phyloP scores from a whole-genome alignment of 2,888 invertebrate genomes.

The Watsonalla binaria region DNA sequence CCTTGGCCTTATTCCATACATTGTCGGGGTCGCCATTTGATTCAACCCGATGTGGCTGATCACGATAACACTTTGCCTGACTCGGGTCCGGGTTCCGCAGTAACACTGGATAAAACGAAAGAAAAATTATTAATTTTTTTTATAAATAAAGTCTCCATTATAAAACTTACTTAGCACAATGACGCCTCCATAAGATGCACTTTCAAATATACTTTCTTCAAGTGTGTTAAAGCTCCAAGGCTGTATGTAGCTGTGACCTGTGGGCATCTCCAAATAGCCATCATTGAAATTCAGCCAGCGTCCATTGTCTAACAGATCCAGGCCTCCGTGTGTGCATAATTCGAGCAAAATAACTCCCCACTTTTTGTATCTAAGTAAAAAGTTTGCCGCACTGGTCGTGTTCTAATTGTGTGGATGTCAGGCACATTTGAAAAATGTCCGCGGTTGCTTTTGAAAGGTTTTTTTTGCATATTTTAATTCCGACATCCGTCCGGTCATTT shows the following conservation, averaged over 20 bases:
- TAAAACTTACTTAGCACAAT: too few species aligned
- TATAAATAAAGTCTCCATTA: too few species aligned
- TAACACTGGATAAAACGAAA: too few species aligned
- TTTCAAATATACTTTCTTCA: too few species aligned
- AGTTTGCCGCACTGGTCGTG: neutral
- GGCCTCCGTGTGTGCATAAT: neutral
- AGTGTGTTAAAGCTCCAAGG: neutral
- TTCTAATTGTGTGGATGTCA: neutral
- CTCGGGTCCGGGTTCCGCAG: too few species aligned
- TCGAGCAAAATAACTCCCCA: neutral
- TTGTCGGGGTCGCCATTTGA: too few species aligned
- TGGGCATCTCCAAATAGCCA: neutral
- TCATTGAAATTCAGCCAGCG: constrained; percentile 1
- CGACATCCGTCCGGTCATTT: neutral
- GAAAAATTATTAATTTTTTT: too few species aligned
- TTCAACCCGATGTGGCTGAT: too few species aligned
- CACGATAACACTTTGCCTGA: too few species aligned
- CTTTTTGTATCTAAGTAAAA: neutral
- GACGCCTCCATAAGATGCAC: too few species aligned
- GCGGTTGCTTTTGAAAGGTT: neutral
- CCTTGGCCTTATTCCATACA: too few species aligned
- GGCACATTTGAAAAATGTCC: neutral
- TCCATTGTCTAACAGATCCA: neutral
- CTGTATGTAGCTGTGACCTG: neutral
- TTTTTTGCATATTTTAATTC: neutral